Evolutionary conservation across 30 jellyfish, hydroid and myxozoan genomes (phyloP), one percentile per base, ranked within the genome.

Genomic region (Pseudorhiza aurosa): DNA sequence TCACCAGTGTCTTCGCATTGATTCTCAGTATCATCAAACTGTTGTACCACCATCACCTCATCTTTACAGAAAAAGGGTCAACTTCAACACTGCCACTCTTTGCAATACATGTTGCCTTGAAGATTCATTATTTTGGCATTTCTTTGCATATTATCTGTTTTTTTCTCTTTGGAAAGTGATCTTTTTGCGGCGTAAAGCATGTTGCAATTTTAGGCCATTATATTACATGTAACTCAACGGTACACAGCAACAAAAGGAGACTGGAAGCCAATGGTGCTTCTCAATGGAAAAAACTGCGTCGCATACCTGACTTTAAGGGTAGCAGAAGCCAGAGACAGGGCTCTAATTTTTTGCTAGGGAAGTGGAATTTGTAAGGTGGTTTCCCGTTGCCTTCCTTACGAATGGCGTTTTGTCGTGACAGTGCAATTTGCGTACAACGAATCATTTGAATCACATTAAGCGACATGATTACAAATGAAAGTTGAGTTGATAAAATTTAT

Each of bases 381-480:
- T n/a, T n/a, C n/a, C n/a, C n/a, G n/a, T n/a, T n/a, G n/a, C n/a
- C n/a, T n/a, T n/a, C n/a, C n/a, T n/a, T n/a, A n/a, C n/a, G n/a
- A n/a, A n/a, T n/a, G n/a, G n/a, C n/a, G n/a, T n/a, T n/a, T n/a
- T n/a, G n/a, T n/a, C n/a, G n/a, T n/a, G n/a, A n/a, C n/a, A 42
- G 55, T 42, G 55, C 55, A 42, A 17, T 53, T 53, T 22, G 28
- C 68, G 19, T 26, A 53, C 68, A 53, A 53, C 26, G 68, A 53
- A 22, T 53, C 14, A 53, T 53, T 53, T 53, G 68, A 53, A 21
- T 53, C 26, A 53, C 19, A 42, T 15, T 42, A 42, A 42, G 55
- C 55, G 15, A 42, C 68, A 53, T 53, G 68, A 53, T 53, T 53
- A 22, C 68, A 53, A 53, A 53, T 10, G 10, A 53, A 53, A 53